These are phyloP conservation scores for Ephydatia muelleri DNA, from an alignment of 37 sponge, comb jelly and placozoan genomes.

Conservation along the genomic window DNA sequence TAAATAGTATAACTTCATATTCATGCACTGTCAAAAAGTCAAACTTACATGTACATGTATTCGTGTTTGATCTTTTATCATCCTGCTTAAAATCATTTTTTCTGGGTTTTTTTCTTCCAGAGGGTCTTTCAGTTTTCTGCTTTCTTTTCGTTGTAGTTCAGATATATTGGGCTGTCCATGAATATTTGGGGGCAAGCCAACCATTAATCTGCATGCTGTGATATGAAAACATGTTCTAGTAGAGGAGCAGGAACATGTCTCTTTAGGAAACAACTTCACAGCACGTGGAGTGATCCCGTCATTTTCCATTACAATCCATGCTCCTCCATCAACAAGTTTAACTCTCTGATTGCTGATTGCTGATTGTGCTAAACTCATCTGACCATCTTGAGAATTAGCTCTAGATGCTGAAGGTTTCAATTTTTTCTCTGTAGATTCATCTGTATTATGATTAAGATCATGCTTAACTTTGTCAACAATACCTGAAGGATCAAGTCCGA, in stretches of 20 bases:
- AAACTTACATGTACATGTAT: too few species aligned
- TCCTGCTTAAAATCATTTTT: too few species aligned
- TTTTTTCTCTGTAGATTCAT: neutral
- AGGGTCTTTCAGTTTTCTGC: too few species aligned
- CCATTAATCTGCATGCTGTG: too few species aligned
- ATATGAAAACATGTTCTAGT: conserved; percentile 18
- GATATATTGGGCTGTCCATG: too few species aligned
- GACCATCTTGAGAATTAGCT: conserved; percentile 1
- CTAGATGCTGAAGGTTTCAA: neutral
- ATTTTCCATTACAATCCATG: conserved; percentile 14
- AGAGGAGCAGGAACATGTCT: conserved; percentile 17
- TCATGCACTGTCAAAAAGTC: too few species aligned
- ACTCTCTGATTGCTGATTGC: conserved; percentile 14
- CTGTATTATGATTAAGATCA: neutral
- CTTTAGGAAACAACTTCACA: conserved; percentile 18
- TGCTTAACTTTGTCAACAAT: conserved; percentile 10
- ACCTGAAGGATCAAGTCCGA: neutral
- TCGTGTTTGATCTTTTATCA: too few species aligned
- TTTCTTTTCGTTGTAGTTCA: too few species aligned
- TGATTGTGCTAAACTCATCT: conserved; percentile 4
- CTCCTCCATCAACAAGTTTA: conserved; percentile 3
- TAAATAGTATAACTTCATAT: too few species aligned
- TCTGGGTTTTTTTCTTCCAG: too few species aligned
- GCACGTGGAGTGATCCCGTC: conserved; percentile 15
- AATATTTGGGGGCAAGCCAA: too few species aligned